Evolutionary conservation across 2,888 invertebrate genomes (phyloP), one percentile per base, ranked within the genome.

Genomic region (Omphaloscelis lunosa): DNA sequence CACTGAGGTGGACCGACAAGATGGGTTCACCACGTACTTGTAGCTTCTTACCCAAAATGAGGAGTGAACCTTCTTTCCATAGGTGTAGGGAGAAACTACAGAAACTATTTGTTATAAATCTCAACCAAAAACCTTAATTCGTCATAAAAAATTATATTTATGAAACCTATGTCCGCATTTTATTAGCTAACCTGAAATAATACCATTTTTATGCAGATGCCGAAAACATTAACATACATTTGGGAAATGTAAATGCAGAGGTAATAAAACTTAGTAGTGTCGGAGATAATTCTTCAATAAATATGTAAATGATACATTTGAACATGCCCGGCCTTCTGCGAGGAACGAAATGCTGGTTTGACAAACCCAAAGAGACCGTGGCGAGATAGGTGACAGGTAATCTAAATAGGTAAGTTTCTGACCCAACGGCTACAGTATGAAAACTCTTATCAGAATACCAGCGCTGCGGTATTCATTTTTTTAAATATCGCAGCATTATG

Each of bases 231-330:
- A 81, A 62, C 82, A 72, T 72, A 81, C 71, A 81, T 80, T 80
- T 81, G 34, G 8, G 58, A 59, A 61, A 63, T 81, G 41, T 68
- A 58, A 80, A 75, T 75, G 63, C 34, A 63, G 4, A 34, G 61
- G 58, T 63, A 48, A 71, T 71, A 75, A 71, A 81, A 80, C 82
- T 80, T 80, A 80, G 66, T 81, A 75, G 80, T 80, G 67, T 45
- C 71, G 58, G 75, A 81, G 71, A 80, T 75, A 81, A 80, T 75
- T 23, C 62, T 80, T 59, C 39, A 68, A 77, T 73, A 66, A 77
- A 83, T 82, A 77, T 82, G 78, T 39, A 83, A 82, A 82, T 77
- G 9, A 48, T 66, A 61, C 71, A 41, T 72, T 63, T 69, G 65
- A 34, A 41, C 29, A 20, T 6, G 29, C 39, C 15, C 20, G 45